Base-by-base conservation (phyloP, 2,888 invertebrate genomes). In the Leptinotarsa peninsularis region DNA sequence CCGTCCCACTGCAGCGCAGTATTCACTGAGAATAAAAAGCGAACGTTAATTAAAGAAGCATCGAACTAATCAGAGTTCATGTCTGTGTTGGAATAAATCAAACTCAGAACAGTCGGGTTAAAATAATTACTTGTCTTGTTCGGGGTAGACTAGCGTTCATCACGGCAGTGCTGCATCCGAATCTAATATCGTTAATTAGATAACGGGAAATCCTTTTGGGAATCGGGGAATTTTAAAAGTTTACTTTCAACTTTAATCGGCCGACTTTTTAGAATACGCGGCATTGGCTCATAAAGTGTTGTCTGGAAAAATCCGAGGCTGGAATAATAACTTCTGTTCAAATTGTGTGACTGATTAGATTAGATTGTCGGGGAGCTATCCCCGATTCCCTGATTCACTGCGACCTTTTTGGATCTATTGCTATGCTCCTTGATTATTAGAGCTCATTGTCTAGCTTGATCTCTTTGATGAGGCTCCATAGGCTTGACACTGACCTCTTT, bases 51-150 rank as follows among this genome's bases (percentile, higher is more conserved):
- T 89, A 88, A 88, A 88, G 88, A 87, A 88, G 87, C 88, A 88
- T 88, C 88, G 87, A 88, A 88, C 88, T 88, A 89, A 89, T 88
- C 88, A 88, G 88, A 86, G 87, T 87, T 86, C 86, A 87, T 85
- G 88, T 88, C 87, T 85, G 87, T 88, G 87, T 87, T 84, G 85
- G 84, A 86, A 89, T 89, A 89, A 89, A 89, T 89, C 89, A 89
- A 88, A 89, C 87, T 88, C 87, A 85, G 86, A 86, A 85, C 86
- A 79, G 87, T 86, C 86, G 86, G 85, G 86, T 85, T 86, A 87
- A 88, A 89, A 89, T 89, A 89, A 89, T 89, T 89, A 88, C 88
- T 87, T 85, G 88, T 89, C 89, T 88, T 86, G 88, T 88, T 85
- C 87, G 82, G 86, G 87, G 87, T 85, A 86, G 86, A 84, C 85